Percentiles rank a stretch among this genome's conserved stretches.
Conservation (phyloP, 30 jellyfish, hydroid and myxozoan genomes). For the Calvadosia cruxmelitensis region DNA sequence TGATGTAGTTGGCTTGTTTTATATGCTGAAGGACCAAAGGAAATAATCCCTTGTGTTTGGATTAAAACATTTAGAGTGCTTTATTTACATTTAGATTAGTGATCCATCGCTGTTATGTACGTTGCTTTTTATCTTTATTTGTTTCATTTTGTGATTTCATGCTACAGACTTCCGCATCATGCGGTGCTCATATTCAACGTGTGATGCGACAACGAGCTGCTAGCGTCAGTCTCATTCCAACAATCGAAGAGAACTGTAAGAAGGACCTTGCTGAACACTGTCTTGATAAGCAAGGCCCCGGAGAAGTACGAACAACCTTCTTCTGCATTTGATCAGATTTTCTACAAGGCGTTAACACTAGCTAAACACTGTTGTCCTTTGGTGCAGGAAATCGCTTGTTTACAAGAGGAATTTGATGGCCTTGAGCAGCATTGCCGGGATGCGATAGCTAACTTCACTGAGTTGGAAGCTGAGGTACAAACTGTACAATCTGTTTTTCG, state of each 20-base stretch:
- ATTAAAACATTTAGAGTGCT: too few species aligned
- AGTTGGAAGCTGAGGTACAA: constrained; percentile 89
- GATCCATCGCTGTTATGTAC: background rate
- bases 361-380: background rate
- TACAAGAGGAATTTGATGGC: constrained; percentile 53
- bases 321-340: too few species aligned
- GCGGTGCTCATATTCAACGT: constrained; percentile 68
- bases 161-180: constrained; percentile 54
- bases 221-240: constrained; percentile 66
- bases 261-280: constrained; percentile 64
- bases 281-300: constrained; percentile 33
- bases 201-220: constrained; percentile 78
- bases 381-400: constrained; percentile 62
- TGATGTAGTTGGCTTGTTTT: too few species aligned
- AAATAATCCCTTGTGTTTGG: too few species aligned
- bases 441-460: constrained; percentile 74
- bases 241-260: constrained; percentile 51
- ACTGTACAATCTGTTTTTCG: too few species aligned
- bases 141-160: too few species aligned
- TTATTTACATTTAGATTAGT: too few species aligned
- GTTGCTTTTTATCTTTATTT: background rate
- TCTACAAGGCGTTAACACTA: too few species aligned
- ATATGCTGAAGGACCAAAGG: too few species aligned
- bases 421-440: constrained; percentile 36
- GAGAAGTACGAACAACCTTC: too few species aligned